These are phyloP conservation scores for Spilogale gracilis DNA, from an alignment of 2,113 vertebrate species.

Conservation along the genomic window DNA sequence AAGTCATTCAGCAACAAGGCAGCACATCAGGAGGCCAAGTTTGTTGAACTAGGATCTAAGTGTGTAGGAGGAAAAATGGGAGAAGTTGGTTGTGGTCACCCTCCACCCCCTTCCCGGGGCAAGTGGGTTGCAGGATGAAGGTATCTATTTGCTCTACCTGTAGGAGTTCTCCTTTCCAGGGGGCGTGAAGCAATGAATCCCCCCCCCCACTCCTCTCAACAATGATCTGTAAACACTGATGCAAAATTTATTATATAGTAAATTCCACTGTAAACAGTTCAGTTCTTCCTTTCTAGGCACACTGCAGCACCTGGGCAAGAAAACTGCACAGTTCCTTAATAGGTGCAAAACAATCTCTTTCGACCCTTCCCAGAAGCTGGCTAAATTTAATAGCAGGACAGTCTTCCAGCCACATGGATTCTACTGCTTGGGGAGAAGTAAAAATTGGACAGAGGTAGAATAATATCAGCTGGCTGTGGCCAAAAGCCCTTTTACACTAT, in stretches of 20 bases:
- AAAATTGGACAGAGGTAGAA: not conserved
- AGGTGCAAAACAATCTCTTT: constrained; percentile 66
- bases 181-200: not conserved
- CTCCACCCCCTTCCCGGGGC: constrained; percentile 24
- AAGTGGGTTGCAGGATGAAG: not conserved
- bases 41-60: constrained; percentile 69
- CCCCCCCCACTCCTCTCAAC: constrained; percentile 43
- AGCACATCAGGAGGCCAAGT: constrained; percentile 70
- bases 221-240: not conserved
- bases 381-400: not conserved
- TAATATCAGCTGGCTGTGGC: not conserved
- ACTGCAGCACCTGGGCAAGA: constrained; percentile 80
- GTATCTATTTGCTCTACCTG: not conserved
- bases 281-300: constrained; percentile 87
- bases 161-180: not conserved
- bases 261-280: constrained; percentile 80
- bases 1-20: constrained; percentile 85
- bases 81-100: constrained; percentile 75
- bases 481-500: not conserved
- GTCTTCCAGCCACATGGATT: not conserved
- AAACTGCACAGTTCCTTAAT: constrained; percentile 77
- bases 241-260: constrained; percentile 11
- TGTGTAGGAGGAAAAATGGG: constrained; percentile 47
- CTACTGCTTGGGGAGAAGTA: not conserved
- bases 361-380: not conserved